Evolutionary conservation across 2,888 invertebrate genomes (phyloP).

Genomic region (Drosophila imparisetae): DNA sequence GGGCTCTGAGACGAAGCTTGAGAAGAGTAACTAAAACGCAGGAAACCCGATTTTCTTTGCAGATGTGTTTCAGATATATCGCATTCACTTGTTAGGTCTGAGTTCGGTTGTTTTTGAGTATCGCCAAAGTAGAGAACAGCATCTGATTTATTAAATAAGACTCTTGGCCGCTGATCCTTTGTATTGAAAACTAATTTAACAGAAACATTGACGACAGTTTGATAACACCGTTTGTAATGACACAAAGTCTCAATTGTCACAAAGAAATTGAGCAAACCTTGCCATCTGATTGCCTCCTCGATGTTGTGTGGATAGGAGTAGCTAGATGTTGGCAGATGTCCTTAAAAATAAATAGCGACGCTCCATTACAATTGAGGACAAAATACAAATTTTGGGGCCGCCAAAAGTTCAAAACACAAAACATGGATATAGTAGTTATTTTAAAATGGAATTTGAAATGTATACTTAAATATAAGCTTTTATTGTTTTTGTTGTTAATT

Average conservation of each 20-base stretch:
- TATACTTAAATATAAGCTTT: neutral
- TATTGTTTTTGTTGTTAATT: neutral
- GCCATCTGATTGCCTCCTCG: conserved; percentile 59
- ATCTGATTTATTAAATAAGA: conserved; percentile 12
- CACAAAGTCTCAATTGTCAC: conserved; percentile 35
- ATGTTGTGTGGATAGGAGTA: conserved; percentile 42
- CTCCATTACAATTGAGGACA: conserved; percentile 45
- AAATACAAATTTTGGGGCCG: conserved; percentile 29
- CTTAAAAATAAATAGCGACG: conserved; percentile 66
- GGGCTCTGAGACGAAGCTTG: too few relatives aligned
- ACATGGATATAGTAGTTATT: neutral
- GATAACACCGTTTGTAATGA: too few relatives aligned
- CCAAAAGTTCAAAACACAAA: conserved; percentile 18
- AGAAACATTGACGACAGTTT: neutral
- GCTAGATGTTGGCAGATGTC: conserved; percentile 36
- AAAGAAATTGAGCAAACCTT: conserved; percentile 27
- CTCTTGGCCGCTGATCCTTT: conserved; percentile 7
- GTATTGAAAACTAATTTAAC: neutral
- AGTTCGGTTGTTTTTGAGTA: neutral
- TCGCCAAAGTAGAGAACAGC: conserved; percentile 8
- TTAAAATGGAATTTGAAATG: neutral
- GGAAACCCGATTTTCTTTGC: neutral
- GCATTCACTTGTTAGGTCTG: neutral
- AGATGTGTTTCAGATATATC: neutral
- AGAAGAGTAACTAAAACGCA: neutral